phyloP scores from a whole-genome alignment of 2,113 vertebrate genomes.

The Crotalus viridis region DNA sequence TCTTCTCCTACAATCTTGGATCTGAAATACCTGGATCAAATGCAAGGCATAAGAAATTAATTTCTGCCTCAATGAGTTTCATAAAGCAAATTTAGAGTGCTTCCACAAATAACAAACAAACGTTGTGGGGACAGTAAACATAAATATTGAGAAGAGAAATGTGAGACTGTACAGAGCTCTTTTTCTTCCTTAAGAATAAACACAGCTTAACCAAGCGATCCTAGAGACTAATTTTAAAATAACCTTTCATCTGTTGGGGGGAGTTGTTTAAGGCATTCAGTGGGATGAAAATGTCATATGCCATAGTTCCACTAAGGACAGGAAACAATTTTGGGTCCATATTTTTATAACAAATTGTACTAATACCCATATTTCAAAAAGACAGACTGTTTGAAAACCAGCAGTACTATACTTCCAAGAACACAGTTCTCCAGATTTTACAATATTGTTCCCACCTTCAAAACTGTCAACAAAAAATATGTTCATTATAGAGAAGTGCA shows the following conservation, averaged over 20 bases:
- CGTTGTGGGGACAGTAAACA: neutral
- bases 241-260: neutral
- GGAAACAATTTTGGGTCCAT: neutral
- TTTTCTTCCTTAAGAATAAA: neutral
- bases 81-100: constrained; percentile 37
- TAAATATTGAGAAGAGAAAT: neutral
- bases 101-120: neutral
- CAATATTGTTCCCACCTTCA: neutral
- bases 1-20: neutral
- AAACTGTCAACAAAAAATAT: neutral
- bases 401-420: neutral
- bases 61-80: constrained; percentile 14
- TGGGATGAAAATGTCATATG: neutral
- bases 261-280: neutral
- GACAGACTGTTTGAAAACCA: no score
- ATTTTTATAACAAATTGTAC: neutral
- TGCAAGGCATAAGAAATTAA: constrained; percentile 4
- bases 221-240: neutral
- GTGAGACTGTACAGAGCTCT: neutral
- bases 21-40: constrained; percentile 18
- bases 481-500: neutral
- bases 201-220: neutral
- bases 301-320: neutral
- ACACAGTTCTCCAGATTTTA: neutral
- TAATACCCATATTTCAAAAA: neutral